phyloP scores from a whole-genome alignment of 1,140 invertebrate genomes.

The Drosophila pallidifrons region DNA sequence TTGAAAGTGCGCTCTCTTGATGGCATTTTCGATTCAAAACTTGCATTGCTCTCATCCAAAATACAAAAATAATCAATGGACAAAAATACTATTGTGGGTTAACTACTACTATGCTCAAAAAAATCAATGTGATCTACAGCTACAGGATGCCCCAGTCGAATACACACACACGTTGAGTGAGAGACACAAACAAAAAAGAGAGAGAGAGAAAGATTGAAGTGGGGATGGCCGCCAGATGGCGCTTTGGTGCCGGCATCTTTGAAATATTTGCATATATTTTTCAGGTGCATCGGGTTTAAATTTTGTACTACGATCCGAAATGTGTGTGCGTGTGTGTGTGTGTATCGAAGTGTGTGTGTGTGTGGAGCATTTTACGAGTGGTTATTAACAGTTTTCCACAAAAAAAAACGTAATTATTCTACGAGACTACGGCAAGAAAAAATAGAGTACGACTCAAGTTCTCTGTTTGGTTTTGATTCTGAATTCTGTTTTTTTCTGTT shows the following conservation, averaged over 20 bases:
- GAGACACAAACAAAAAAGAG: background rate
- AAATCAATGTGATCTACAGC: conserved; percentile 7
- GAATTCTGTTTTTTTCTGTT: conserved; percentile 2
- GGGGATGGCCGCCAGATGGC: conserved; percentile 37
- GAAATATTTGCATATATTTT: conserved; percentile 77
- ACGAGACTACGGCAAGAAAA: conserved; percentile 10
- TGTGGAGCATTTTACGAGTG: conserved; percentile 26
- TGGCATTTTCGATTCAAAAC: conserved; percentile 40
- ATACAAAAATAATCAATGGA: conserved; percentile 26
- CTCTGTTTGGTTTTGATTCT: conserved; percentile 6
- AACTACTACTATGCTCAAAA: conserved; percentile 10
- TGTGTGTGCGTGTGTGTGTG: conserved; percentile 33
- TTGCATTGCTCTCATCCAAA: conserved; percentile 56
- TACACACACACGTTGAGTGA: conserved; percentile 39
- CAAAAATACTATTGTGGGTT: conserved; percentile 25
- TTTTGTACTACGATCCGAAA: conserved; percentile 15
- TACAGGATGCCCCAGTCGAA: conserved; percentile 32
- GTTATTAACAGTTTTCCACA: conserved; percentile 41
- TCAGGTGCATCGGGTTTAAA: conserved; percentile 34
- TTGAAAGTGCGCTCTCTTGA: conserved; percentile 48
- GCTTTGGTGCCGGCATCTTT: conserved; percentile 51
- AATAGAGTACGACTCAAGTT: conserved; percentile 26
- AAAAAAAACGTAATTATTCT: conserved; percentile 1
- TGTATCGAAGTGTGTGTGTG: background rate
- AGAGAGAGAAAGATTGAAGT: background rate